phyloP scores from a whole-genome alignment of 2,888 invertebrate species.

The Athripsodes cinereus region DNA sequence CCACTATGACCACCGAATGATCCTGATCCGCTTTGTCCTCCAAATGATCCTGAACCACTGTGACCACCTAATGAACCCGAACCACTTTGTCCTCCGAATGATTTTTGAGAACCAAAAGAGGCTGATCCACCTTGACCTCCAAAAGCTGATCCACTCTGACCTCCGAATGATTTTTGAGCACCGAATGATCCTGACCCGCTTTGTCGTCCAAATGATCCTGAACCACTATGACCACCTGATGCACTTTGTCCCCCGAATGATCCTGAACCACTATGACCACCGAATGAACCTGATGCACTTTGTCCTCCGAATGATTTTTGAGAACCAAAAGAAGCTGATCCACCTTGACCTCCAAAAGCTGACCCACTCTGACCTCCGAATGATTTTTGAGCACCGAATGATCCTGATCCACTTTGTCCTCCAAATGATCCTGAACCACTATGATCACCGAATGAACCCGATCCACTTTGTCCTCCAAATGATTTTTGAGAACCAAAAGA shows the following conservation, averaged over 20 bases:
- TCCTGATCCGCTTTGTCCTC: not conserved
- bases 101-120: not conserved
- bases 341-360: conserved; percentile 1
- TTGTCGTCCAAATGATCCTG: not conserved
- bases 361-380: not conserved
- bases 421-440: not conserved
- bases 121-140: not conserved
- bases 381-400: not conserved
- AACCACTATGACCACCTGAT: not conserved
- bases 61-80: not conserved
- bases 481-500: not conserved
- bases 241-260: not conserved
- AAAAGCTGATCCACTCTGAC: not conserved
- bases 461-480: not conserved
- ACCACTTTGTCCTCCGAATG: conserved; percentile 4
- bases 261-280: not conserved
- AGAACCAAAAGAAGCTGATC: not conserved
- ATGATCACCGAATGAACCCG: not conserved
- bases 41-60: conserved; percentile 2
- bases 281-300: not conserved
- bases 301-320: not conserved
- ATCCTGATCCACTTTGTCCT: not conserved
- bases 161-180: not conserved
- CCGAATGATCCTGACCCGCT: not conserved
- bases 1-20: not conserved